phyloP scores from a whole-genome alignment of 2,888 invertebrate species.

The Cosmorhoe ocellata region DNA sequence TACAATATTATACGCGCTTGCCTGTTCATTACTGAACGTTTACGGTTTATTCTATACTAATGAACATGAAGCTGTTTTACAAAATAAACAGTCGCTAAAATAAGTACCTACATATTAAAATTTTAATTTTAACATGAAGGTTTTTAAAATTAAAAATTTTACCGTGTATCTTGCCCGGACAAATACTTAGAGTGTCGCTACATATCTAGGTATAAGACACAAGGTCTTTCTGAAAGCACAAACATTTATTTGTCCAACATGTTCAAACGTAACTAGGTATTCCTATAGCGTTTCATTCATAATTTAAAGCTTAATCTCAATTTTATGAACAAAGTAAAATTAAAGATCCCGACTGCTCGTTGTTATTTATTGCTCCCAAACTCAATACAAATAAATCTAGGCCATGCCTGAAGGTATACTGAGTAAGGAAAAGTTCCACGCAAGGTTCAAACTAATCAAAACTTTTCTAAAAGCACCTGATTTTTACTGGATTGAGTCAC shows the following conservation, averaged over 20 bases:
- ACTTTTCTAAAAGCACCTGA: too few species aligned
- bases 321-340: constrained; percentile 15
- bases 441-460: too few species aligned
- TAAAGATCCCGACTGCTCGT: constrained; percentile 6
- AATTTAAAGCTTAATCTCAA: constrained; percentile 14
- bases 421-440: too few species aligned
- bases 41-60: constrained; percentile 1
- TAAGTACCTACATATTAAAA: not conserved
- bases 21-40: constrained; percentile 20
- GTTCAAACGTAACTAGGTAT: constrained; percentile 6
- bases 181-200: too few species aligned
- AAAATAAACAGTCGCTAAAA: not conserved
- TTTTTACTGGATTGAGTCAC: too few species aligned
- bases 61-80: not conserved
- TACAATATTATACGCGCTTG: constrained; percentile 4
- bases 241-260: too few species aligned
- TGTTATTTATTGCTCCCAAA: constrained; percentile 6
- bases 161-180: too few species aligned
- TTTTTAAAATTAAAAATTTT: too few species aligned
- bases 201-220: too few species aligned
- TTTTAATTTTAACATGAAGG: not conserved
- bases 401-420: too few species aligned
- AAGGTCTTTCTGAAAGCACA: too few species aligned
- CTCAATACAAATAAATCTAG: constrained; percentile 7
- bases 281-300: constrained; percentile 12